Evolutionary conservation across 2,888 invertebrate genomes (phyloP).

Genomic region (Pseudococcus jackbeardsleyi): DNA sequence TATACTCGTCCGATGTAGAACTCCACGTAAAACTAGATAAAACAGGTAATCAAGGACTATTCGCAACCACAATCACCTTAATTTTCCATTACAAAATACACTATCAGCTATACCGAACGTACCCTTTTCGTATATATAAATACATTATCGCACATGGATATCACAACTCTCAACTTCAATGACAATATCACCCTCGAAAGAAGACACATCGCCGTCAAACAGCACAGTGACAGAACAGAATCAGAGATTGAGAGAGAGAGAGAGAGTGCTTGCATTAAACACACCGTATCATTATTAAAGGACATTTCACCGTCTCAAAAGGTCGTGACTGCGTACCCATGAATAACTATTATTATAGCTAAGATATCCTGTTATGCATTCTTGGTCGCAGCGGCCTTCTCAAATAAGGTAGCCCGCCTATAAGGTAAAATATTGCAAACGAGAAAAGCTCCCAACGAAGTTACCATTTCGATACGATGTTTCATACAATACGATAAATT

Average conservation of each 20-base stretch:
- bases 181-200: conserved; percentile 3
- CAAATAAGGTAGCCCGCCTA: conserved; percentile 20
- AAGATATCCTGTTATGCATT: conserved; percentile 40
- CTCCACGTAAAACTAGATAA: conserved; percentile 19
- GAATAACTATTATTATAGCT: conserved; percentile 24
- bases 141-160: background rate
- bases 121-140: background rate
- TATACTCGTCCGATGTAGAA: background rate
- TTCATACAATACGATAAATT: background rate
- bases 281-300: conserved; percentile 47
- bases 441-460: background rate
- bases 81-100: conserved; percentile 18
- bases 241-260: background rate
- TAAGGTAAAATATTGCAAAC: conserved; percentile 37
- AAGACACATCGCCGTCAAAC: background rate
- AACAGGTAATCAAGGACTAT: conserved; percentile 30
- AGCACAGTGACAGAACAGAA: background rate
- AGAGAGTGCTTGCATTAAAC: conserved; percentile 2
- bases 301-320: conserved; percentile 35
- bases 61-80: conserved; percentile 17
- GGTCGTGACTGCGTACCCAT: conserved; percentile 36
- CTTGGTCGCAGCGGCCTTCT: conserved; percentile 36
- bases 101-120: background rate
- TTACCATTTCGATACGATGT: background rate
- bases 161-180: background rate